A percentile compares a stretch with the other conserved stretches of the same genome.
Conservation (phyloP, 2,113 vertebrate species). For the Chauna torquata region DNA sequence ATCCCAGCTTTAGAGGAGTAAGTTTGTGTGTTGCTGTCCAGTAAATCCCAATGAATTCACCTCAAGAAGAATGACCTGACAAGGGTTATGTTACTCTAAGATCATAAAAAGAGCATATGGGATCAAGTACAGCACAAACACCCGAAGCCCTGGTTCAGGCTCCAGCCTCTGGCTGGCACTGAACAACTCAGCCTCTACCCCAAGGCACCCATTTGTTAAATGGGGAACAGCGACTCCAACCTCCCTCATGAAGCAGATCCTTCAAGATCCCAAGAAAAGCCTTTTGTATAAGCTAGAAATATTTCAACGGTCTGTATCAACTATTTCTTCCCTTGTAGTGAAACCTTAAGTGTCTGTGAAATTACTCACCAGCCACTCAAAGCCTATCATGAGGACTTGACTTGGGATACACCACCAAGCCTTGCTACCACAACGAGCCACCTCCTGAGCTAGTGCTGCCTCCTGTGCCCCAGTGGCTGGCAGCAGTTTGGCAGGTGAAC, state of each 20-base stretch:
- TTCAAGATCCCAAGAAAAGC: background rate
- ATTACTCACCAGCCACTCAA: background rate
- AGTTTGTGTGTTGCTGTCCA: background rate
- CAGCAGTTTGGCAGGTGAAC: background rate
- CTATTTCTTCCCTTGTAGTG: background rate
- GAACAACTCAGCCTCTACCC: background rate
- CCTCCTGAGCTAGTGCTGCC: fast-evolving
- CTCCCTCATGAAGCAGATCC: background rate
- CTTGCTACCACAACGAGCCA: background rate
- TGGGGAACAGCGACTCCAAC: background rate
- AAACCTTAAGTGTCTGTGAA: background rate
- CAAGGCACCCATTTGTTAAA: background rate
- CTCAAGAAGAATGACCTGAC: background rate
- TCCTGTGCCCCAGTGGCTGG: background rate
- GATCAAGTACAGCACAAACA: background rate
- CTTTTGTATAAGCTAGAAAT: background rate
- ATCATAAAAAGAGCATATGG: background rate
- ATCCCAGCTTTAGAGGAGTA: background rate
- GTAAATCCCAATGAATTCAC: background rate
- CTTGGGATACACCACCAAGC: background rate
- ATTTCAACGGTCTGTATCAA: background rate
- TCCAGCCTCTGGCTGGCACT: background rate
- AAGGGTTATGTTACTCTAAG: background rate
- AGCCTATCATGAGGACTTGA: background rate
- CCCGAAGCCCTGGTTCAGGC: background rate